phyloP scores from a whole-genome alignment of 2,888 invertebrate genomes.

The Drosophila quinaria region DNA sequence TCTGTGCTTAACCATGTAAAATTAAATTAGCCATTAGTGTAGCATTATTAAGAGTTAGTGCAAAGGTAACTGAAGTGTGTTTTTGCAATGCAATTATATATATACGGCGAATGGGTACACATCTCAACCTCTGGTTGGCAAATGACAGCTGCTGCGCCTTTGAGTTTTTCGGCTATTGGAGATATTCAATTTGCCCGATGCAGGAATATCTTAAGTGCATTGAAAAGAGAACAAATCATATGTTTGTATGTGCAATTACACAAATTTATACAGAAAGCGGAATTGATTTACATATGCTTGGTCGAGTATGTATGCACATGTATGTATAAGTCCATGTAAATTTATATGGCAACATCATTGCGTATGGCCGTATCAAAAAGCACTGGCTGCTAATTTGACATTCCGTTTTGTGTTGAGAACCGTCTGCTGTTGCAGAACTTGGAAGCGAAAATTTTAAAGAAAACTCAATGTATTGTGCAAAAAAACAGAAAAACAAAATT shows the following conservation, averaged over 20 bases:
- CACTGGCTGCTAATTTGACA: slow-evolving; percentile 63
- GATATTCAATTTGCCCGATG: slow-evolving; percentile 32
- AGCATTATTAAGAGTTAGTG: slow-evolving; percentile 68
- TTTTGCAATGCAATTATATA: slow-evolving; percentile 10
- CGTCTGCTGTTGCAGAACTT: slow-evolving; percentile 51
- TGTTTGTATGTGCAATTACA: slow-evolving; percentile 19
- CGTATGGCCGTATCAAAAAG: slow-evolving; percentile 65
- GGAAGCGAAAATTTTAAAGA: slow-evolving; percentile 37
- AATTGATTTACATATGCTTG: slow-evolving; percentile 26
- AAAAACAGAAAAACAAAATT: slow-evolving; percentile 37
- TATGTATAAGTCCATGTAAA: slow-evolving; percentile 39
- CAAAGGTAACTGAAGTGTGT: slow-evolving; percentile 65
- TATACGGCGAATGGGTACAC: slow-evolving; percentile 39
- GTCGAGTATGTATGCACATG: slow-evolving; percentile 33
- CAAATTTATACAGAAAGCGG: slow-evolving; percentile 36
- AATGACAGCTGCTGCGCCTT: slow-evolving; percentile 67
- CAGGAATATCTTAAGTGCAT: slow-evolving; percentile 30
- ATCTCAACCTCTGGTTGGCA: slow-evolving; percentile 43
- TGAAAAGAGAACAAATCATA: slow-evolving; percentile 26
- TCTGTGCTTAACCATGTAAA: slow-evolving; percentile 78
- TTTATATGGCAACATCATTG: slow-evolving; percentile 73
- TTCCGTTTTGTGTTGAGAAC: slow-evolving; percentile 66
- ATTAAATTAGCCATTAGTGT: slow-evolving; percentile 70
- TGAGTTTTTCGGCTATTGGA: slow-evolving; percentile 49
- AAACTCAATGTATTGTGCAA: slow-evolving; percentile 32